Percentiles rank a stretch among this genome's conserved stretches.
These are phyloP conservation scores for Aphaenogaster ashmeadi DNA, from an alignment of 1,140 invertebrate species.

Conservation along the genomic window DNA sequence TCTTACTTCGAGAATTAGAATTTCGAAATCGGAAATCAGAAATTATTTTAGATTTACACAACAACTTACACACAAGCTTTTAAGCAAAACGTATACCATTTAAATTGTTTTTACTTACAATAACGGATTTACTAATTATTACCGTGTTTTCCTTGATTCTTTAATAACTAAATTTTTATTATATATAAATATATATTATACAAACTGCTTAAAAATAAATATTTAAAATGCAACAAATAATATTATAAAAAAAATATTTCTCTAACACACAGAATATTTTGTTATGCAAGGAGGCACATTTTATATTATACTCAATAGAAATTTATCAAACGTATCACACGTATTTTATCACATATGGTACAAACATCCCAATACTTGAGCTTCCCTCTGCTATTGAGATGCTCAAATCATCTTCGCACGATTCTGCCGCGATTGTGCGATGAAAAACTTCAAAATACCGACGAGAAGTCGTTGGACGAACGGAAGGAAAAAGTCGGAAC, in stretches of 20 bases:
- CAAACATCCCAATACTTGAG: conserved; percentile 18
- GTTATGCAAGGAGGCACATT: not conserved
- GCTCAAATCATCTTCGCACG: not conserved
- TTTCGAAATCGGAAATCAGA: not conserved
- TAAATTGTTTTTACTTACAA: not conserved
- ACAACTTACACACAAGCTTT: not conserved
- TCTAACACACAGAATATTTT: not conserved
- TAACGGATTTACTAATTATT: not conserved
- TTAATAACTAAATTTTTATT: not conserved
- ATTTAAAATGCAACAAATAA: not conserved
- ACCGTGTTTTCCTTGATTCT: not conserved
- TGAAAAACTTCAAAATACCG: conserved; percentile 47
- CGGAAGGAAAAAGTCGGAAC: conserved; percentile 40
- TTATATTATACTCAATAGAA: not conserved
- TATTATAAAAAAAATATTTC: conserved; percentile 1
- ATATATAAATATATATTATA: not conserved
- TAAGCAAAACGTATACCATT: not conserved
- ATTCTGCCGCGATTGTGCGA: not conserved
- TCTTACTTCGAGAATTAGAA: not conserved
- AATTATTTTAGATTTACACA: not conserved
- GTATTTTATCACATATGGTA: not conserved
- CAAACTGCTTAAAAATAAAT: not conserved
- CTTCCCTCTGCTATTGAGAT: not conserved
- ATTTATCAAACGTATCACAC: not conserved
- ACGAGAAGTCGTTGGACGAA: conserved; percentile 8